phyloP scores from a whole-genome alignment of 2,888 invertebrate species.

The Pomacea canaliculata region DNA sequence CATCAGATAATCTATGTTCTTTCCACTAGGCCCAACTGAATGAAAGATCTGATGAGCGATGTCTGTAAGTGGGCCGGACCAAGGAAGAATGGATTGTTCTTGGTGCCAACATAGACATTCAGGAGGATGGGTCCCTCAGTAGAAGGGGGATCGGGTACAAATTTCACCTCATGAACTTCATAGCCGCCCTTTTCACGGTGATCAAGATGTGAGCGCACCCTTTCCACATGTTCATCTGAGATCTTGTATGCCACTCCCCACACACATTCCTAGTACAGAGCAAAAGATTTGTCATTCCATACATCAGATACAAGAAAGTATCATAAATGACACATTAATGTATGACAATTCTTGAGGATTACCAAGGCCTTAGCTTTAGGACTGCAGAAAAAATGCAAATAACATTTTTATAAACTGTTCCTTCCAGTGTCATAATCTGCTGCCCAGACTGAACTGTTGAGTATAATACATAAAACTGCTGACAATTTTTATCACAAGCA shows the following conservation, averaged over 20 bases:
- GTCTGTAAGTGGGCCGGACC: constrained; percentile 81
- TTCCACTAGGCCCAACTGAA: constrained; percentile 84
- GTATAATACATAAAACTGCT: too few species aligned
- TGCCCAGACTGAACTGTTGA: too few species aligned
- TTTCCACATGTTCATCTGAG: constrained; percentile 75
- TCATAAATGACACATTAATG: too few species aligned
- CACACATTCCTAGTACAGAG: constrained; percentile 75
- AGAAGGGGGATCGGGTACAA: constrained; percentile 75
- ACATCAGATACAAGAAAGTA: too few species aligned
- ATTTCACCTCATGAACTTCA: constrained; percentile 78
- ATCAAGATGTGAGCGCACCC: constrained; percentile 86
- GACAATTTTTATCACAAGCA: too few species aligned
- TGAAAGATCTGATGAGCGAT: constrained; percentile 85
- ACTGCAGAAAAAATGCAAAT: too few species aligned
- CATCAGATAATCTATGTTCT: constrained; percentile 92
- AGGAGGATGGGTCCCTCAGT: constrained; percentile 73
- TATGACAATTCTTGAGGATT: too few species aligned
- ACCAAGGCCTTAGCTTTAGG: too few species aligned
- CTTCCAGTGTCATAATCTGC: too few species aligned
- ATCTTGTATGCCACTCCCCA: constrained; percentile 96
- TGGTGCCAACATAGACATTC: constrained; percentile 85
- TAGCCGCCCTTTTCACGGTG: constrained; percentile 95
- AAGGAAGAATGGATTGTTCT: constrained; percentile 84
- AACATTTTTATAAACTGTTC: too few species aligned
- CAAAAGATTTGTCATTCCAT: not conserved